Conservation (phyloP, 2,113 vertebrate species). For the Channa maculata region DNA sequence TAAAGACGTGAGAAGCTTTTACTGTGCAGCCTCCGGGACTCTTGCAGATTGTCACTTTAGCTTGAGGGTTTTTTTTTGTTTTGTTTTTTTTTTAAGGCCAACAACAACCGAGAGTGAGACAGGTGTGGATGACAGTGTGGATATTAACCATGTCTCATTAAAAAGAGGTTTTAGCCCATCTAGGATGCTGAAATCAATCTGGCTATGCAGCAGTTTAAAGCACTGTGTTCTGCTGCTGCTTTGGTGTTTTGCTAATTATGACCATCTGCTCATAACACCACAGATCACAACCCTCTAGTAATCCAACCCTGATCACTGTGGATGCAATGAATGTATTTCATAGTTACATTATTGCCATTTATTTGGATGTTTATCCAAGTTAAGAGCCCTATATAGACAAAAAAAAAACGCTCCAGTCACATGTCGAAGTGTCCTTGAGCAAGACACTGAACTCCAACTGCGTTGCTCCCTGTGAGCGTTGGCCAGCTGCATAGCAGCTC, state of each 20-base stretch:
- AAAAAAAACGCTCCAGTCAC: too few species aligned
- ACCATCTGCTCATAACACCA: slow-evolving; percentile 72
- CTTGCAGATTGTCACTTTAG: not conserved
- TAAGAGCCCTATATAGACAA: slow-evolving; percentile 4
- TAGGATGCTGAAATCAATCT: slow-evolving; percentile 67
- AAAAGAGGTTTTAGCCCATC: slow-evolving; percentile 62
- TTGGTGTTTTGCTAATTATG: slow-evolving; percentile 61
- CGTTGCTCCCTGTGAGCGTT: too few species aligned
- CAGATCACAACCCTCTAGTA: slow-evolving; percentile 20
- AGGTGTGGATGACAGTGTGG: slow-evolving; percentile 9
- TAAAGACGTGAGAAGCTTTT: too few species aligned
- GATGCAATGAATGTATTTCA: slow-evolving; percentile 13
- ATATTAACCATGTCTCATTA: slow-evolving; percentile 17
- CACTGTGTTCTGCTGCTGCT: slow-evolving; percentile 20
- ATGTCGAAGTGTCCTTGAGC: too few species aligned
- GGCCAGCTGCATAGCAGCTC: too few species aligned
- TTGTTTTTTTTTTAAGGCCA: not conserved
- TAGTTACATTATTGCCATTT: slow-evolving; percentile 6
- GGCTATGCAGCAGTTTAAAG: slow-evolving; percentile 23
- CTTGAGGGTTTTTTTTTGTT: too few species aligned
- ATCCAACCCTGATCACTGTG: slow-evolving; percentile 27
- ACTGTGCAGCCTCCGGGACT: not conserved
- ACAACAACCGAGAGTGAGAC: not conserved
- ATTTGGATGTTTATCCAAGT: slow-evolving; percentile 22
- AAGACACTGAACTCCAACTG: too few species aligned